A percentile compares a stretch with the other conserved stretches of the same genome.
Evolutionary conservation across 2,888 invertebrate species (phyloP).

Genomic region (Chaitophorus viminalis): DNA sequence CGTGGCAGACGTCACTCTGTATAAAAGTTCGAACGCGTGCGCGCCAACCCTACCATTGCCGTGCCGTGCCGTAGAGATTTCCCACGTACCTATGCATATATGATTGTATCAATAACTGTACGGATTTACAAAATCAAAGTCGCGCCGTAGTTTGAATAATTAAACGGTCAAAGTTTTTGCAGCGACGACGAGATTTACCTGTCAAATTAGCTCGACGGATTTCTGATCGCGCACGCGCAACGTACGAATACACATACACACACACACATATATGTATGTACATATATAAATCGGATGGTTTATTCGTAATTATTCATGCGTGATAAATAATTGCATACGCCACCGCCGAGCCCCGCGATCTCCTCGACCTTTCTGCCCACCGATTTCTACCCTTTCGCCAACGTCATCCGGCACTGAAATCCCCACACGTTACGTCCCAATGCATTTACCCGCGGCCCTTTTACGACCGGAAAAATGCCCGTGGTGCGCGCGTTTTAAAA

Average conservation of each 20-base stretch:
- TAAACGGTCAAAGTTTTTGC: slow-evolving; percentile 8
- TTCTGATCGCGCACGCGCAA: not conserved
- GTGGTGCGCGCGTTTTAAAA: too few relatives aligned
- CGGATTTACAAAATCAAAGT: not conserved
- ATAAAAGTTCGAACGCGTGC: not conserved
- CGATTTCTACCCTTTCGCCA: not conserved
- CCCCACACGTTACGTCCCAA: too few relatives aligned
- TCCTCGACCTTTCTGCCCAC: not conserved
- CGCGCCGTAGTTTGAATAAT: not conserved
- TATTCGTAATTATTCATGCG: not conserved
- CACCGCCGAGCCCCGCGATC: not conserved
- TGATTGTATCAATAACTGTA: slow-evolving; percentile 5
- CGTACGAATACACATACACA: not conserved
- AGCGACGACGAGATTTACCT: not conserved
- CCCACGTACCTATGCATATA: too few relatives aligned
- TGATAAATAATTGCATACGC: not conserved
- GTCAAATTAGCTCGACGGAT: slow-evolving; percentile 21
- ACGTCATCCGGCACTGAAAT: too few relatives aligned
- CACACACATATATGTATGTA: too few relatives aligned
- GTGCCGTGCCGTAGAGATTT: not conserved
- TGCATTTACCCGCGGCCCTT: too few relatives aligned
- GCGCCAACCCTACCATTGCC: too few relatives aligned
- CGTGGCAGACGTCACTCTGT: not conserved
- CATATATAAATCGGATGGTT: not conserved
- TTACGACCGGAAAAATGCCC: too few relatives aligned